Base-by-base conservation (phyloP, 2,797 vertebrate genomes). In the Pipistrellus nathusii region DNA sequence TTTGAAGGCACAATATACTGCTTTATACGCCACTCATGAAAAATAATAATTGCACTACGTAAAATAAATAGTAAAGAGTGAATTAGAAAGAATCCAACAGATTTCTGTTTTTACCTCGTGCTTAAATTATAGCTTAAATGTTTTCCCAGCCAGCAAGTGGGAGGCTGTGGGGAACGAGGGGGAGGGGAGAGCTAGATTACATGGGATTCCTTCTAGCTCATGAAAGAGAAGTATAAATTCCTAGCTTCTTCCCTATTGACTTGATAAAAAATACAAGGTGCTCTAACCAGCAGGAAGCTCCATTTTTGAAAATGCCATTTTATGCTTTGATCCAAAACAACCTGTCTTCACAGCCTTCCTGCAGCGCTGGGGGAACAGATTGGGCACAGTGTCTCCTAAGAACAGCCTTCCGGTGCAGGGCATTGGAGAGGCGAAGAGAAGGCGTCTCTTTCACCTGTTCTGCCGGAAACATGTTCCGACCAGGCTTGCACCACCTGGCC, bases 281-380 rank as follows among this genome's bases (percentile, higher is more conserved):
- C 18, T 77, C 55, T 82, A 82, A 71, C 66, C 55, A 91, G 57
- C 48, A 38, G 5, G 78, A 92, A 81, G 66, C 83, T 87, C 66
- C 72, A 85, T 55, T 91, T 66, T 59, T 83, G 13, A 90, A 96
- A 96, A 96, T 91, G 88, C 46, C 88, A 66, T 82, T 82, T 89
- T 78, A 38, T 87, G 53, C 81, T 95, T 91, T 85, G 93, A 85
- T 85, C 7, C 55, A 88, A 6, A 59, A 78, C n/a, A 30, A 68
- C 38, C 14, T 72, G 41, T 91, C 72, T 94, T 80, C 14, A 1
- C 57, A 75, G 46, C 48, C 69, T 48, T 76, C 48, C 88, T 59
- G 72, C 32, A 15, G 25, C 2, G 8, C 41, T n/a, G 41, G 77
- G n/a, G 72, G 8, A 77, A 83, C 0, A 48, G 14, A 59, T 13